These are phyloP conservation scores for Trididemnum nubilum DNA, from an alignment of 23 tunicate genomes.

Conservation along the genomic window DNA sequence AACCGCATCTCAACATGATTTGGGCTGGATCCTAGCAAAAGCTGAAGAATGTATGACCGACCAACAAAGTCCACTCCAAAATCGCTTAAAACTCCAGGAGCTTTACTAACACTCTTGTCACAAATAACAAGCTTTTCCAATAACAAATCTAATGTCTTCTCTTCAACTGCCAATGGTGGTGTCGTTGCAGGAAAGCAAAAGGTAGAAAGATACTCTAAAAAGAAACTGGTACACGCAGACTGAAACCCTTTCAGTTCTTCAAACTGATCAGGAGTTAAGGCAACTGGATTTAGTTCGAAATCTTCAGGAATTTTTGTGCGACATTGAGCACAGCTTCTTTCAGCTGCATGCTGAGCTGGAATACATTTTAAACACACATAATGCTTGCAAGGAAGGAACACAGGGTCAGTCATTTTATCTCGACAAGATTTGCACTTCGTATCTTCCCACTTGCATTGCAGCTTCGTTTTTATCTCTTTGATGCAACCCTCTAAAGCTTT, in stretches of 20 bases:
- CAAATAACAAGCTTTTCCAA: constrained; percentile 53
- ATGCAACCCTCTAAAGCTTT: constrained; percentile 37
- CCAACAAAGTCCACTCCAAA: constrained; percentile 8
- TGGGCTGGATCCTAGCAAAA: constrained; percentile 31
- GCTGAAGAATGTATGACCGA: constrained; percentile 59
- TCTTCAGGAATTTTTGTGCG: constrained; percentile 13
- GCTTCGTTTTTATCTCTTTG: constrained; percentile 28
- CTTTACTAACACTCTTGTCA: constrained; percentile 8
- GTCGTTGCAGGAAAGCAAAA: constrained; percentile 64
- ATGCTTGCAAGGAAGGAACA: constrained; percentile 56
- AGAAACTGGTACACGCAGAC: constrained; percentile 59
- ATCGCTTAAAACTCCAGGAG: background rate
- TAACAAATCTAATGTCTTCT: constrained; percentile 10
- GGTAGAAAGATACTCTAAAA: constrained; percentile 62
- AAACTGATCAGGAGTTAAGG: constrained; percentile 10
- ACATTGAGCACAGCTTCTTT: constrained; percentile 48
- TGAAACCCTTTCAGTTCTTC: constrained; percentile 47
- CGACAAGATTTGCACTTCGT: constrained; percentile 49
- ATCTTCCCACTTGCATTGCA: constrained; percentile 54
- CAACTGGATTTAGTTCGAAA: constrained; percentile 27
- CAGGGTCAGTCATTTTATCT: constrained; percentile 32
- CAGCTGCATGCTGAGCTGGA: background rate
- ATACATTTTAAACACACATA: constrained; percentile 49
- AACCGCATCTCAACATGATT: constrained; percentile 15
- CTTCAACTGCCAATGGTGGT: background rate